Evolutionary conservation across 2,888 invertebrate genomes (phyloP), one percentile per base, ranked within the genome.

Genomic region (Clanis bilineata): DNA sequence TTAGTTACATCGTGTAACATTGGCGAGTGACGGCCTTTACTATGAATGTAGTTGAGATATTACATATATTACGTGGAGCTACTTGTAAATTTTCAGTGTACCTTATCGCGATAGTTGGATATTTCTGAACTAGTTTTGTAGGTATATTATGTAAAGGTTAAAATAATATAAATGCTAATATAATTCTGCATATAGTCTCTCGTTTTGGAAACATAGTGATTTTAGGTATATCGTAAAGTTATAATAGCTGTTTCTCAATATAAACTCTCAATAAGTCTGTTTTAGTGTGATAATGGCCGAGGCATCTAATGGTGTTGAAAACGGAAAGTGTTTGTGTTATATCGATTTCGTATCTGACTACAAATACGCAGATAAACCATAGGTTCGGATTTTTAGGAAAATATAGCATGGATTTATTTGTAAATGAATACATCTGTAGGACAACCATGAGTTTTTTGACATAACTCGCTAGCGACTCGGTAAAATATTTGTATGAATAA

Each of bases 71-170:
- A 51, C 32, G 51, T 51, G 51, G 32, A 32, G 51, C 51, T 51
- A 51, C 51, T 51, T 51, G 32, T 51, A 32, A 51, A 51, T 32
- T 32, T 18, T 28, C 51, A 51, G 51, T 51, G 51, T 51, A 51
- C 51, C 51, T 51, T 51, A 15, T 51, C 32, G 51, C 51, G 28
- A 32, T 51, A 51, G 51, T 51, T 32, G 18, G 51, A 51, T 51
- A 10, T 32, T 15, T 51, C 32, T 32, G 32, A 51, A 51, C 9
- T 51, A 51, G 51, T 51, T 51, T 32, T 51, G 15, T 51, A 51
- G 32, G 18, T 51, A 3, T 51, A 51, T 10, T 32, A 32, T 32
- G 51, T 51, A 32, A 51, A 51, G 28, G 15, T 47, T 47, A 47
- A n/a, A 39, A 39, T 39, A 39, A 47, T 28, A 32, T 51, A 32